These are phyloP conservation scores for Trichoplusia ni DNA, from an alignment of 1,140 invertebrate species.

Conservation along the genomic window DNA sequence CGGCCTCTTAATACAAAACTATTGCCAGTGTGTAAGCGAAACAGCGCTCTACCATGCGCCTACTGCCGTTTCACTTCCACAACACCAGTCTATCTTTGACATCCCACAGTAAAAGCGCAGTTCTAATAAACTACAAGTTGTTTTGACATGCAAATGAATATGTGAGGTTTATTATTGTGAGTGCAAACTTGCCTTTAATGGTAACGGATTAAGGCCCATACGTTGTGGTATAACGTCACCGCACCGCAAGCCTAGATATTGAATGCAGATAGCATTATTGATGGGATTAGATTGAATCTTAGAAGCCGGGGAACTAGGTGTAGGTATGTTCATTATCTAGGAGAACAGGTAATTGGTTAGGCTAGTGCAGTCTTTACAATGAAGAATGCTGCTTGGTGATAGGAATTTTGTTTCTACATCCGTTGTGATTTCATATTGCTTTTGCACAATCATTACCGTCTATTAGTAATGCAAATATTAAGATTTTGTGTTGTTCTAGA, in stretches of 20 bases:
- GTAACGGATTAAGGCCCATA: slow-evolving; percentile 9
- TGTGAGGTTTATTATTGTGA: slow-evolving; percentile 8
- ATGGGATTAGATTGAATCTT: slow-evolving; percentile 4
- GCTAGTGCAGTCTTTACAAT: not conserved
- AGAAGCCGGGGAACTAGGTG: not conserved
- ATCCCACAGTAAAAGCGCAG: too few species aligned
- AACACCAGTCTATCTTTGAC: not conserved
- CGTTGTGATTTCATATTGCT: too few species aligned
- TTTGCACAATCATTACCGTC: too few species aligned
- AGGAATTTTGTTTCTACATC: too few species aligned
- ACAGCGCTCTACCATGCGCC: too few species aligned
- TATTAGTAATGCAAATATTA: too few species aligned
- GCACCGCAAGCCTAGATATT: not conserved
- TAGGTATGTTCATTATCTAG: not conserved
- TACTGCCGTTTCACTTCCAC: not conserved
- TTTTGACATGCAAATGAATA: slow-evolving; percentile 9
- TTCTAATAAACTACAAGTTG: not conserved
- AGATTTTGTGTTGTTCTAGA: not conserved
- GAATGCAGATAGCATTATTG: not conserved
- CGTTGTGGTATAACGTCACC: not conserved
- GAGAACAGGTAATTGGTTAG: not conserved
- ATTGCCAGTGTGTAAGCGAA: too few species aligned
- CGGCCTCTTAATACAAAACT: too few species aligned
- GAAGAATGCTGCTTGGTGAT: too few species aligned
- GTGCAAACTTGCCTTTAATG: slow-evolving; percentile 14